Conservation (phyloP, 2,113 vertebrate species). For the Xenus cinereus region DNA sequence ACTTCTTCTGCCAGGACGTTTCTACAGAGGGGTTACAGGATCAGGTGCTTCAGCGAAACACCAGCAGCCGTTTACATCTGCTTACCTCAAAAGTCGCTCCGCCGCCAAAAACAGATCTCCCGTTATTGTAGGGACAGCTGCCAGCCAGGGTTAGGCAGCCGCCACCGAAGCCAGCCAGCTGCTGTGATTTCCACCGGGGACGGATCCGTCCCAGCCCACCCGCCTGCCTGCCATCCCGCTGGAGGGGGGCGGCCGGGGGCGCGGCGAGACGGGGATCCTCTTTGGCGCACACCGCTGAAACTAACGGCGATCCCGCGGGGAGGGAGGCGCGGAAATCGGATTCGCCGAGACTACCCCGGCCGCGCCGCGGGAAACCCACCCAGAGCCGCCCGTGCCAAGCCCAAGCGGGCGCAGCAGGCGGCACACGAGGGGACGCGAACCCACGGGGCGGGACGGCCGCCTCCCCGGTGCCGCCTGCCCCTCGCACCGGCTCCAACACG, state of each 20-base stretch:
- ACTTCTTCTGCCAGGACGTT: neutral
- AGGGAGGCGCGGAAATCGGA: neutral
- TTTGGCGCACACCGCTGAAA: neutral
- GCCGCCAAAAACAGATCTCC: neutral
- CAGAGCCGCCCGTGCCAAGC: neutral
- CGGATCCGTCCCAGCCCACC: neutral
- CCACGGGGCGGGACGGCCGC: neutral
- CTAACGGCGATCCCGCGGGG: neutral
- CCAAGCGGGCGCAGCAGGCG: neutral
- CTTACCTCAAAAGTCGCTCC: neutral
- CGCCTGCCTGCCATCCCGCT: neutral
- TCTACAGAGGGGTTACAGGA: neutral
- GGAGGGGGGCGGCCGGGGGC: neutral
- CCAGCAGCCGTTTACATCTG: neutral
- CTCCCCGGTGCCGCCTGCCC: neutral
- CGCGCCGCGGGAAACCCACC: neutral
- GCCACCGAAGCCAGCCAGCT: neutral
- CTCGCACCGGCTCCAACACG: neutral
- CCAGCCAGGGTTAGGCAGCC: neutral
- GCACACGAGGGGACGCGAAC: neutral
- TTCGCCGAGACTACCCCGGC: neutral
- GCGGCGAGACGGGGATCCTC: neutral
- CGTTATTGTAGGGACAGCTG: accelerated
- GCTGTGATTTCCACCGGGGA: neutral
- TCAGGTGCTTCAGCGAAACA: neutral